Conservation (phyloP, 2,888 invertebrate genomes). For the Dolomedes plantarius region DNA sequence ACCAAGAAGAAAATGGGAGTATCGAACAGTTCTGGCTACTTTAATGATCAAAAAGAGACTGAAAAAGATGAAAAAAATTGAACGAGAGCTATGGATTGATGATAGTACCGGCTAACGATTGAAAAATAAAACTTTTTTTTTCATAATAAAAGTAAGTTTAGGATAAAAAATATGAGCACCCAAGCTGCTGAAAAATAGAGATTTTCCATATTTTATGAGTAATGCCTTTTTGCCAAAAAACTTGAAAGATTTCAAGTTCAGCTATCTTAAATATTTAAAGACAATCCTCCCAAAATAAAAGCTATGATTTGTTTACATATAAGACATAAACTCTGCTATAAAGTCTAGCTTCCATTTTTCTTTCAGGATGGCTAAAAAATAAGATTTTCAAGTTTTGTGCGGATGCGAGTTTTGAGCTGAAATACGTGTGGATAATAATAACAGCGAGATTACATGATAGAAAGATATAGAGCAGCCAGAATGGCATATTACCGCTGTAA, state of each 20-base stretch:
- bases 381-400: no score
- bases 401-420: no score
- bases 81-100: constrained; percentile 34
- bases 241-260: constrained; percentile 30
- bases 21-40: constrained; percentile 56
- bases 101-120: constrained; percentile 26
- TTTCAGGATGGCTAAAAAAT: not conserved
- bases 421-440: no score
- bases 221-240: constrained; percentile 28
- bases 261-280: constrained; percentile 51
- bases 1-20: constrained; percentile 53
- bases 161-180: constrained; percentile 19
- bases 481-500: no score
- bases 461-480: no score
- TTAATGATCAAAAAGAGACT: constrained; percentile 42
- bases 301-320: constrained; percentile 30
- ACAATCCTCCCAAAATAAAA: constrained; percentile 41
- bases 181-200: constrained; percentile 24
- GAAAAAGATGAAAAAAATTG: constrained; percentile 31
- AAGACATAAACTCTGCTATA: constrained; percentile 3
- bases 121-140: constrained; percentile 52
- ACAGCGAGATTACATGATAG: no score
- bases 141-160: constrained; percentile 27
- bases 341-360: not conserved
- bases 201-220: constrained; percentile 52